A percentile compares a stretch with the other conserved stretches of the same genome.
phyloP scores from a whole-genome alignment of 2,888 invertebrate species.

The Cryptocephalus moraei region DNA sequence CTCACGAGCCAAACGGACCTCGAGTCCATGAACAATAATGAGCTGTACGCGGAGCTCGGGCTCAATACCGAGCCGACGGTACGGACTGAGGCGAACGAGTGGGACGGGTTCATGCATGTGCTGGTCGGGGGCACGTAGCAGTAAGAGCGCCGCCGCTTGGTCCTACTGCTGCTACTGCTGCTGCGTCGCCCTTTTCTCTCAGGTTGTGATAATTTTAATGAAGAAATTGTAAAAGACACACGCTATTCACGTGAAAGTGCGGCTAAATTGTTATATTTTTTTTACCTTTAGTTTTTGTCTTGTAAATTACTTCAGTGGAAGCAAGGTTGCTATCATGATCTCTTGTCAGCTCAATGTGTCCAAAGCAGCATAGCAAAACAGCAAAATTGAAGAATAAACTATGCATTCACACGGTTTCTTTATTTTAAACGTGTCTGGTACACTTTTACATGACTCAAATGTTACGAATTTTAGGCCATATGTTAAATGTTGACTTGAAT shows the following conservation, averaged over 20 bases:
- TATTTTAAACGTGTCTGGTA: too few relatives aligned
- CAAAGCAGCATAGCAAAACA: slow-evolving; percentile 3
- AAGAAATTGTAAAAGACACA: slow-evolving; percentile 11
- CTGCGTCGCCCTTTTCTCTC: slow-evolving; percentile 19
- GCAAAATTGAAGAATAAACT: too few relatives aligned
- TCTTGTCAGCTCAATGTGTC: background rate
- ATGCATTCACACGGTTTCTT: too few relatives aligned
- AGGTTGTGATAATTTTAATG: slow-evolving; percentile 41
- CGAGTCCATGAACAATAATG: slow-evolving; percentile 72
- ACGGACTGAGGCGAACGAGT: slow-evolving; percentile 38
- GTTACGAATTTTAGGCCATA: too few relatives aligned
- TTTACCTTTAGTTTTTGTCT: too few relatives aligned
- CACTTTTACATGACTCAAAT: too few relatives aligned
- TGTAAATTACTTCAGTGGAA: too few relatives aligned
- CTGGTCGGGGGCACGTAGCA: slow-evolving; percentile 60
- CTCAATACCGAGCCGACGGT: slow-evolving; percentile 31
- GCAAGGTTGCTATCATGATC: background rate
- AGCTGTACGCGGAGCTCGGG: slow-evolving; percentile 64
- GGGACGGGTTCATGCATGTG: slow-evolving; percentile 57
- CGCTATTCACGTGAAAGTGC: too few relatives aligned
- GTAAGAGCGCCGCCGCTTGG: slow-evolving; percentile 7
- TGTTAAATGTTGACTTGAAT: too few relatives aligned
- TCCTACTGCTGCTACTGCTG: background rate
- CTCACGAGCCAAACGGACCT: slow-evolving; percentile 78
- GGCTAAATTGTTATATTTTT: too few relatives aligned